These are phyloP conservation scores for Drosophila pseudotalamancana DNA, from an alignment of 2,888 invertebrate genomes.

Conservation along the genomic window DNA sequence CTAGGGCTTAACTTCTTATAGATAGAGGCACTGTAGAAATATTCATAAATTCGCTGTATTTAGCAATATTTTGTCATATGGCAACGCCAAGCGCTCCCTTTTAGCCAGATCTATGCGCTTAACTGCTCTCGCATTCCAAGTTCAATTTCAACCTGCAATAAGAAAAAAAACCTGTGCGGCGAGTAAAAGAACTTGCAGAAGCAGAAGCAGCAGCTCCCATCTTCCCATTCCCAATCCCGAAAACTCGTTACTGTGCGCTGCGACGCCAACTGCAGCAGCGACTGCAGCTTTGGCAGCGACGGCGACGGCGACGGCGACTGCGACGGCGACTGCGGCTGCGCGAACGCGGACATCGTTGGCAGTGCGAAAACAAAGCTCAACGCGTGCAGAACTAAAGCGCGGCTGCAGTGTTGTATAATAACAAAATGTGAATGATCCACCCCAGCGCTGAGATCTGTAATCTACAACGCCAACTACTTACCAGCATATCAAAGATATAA, in stretches of 20 bases:
- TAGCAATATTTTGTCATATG: slow-evolving; percentile 26
- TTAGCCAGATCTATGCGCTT: slow-evolving; percentile 18
- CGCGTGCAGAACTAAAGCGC: slow-evolving; percentile 74
- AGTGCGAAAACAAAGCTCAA: slow-evolving; percentile 81
- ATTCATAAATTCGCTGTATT: not conserved
- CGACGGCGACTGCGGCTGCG: slow-evolving; percentile 25
- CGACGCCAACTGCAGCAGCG: slow-evolving; percentile 19
- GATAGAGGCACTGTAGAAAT: not conserved
- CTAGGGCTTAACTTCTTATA: no score
- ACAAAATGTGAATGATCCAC: slow-evolving; percentile 20
- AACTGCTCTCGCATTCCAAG: slow-evolving; percentile 41
- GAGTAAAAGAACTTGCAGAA: slow-evolving; percentile 68
- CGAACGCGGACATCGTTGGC: slow-evolving; percentile 51
- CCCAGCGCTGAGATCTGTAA: slow-evolving; percentile 24
- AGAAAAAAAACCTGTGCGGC: slow-evolving; percentile 64
- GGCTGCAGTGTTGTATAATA: slow-evolving; percentile 42
- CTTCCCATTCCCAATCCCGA: slow-evolving; percentile 28
- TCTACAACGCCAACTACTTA: slow-evolving; percentile 40
- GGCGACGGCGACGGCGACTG: slow-evolving; percentile 11
- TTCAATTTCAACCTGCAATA: slow-evolving; percentile 44
- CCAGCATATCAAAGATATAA: slow-evolving; percentile 25
- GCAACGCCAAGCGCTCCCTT: slow-evolving; percentile 47
- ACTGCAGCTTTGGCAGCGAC: slow-evolving; percentile 13
- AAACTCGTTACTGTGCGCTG: slow-evolving; percentile 53
- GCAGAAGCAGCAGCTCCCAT: slow-evolving; percentile 13